phyloP scores from a whole-genome alignment of 2,113 vertebrate genomes.

The Rhipidura dahli region DNA sequence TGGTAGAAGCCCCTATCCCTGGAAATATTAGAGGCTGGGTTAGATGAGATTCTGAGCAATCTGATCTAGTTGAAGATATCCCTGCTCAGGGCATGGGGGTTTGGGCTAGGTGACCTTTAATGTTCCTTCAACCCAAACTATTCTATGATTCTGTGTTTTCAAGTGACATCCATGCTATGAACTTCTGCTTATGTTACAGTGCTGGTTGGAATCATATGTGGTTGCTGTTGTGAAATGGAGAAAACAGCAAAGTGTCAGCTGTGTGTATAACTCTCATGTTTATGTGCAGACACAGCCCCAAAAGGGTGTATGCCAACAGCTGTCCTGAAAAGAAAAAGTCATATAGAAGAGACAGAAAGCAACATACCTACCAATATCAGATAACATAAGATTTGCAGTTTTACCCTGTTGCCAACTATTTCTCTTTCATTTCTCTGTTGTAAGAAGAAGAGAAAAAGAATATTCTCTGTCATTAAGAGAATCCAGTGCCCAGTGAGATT shows the following conservation, averaged over 20 bases:
- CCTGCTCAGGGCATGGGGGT: not conserved
- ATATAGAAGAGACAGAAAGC: not conserved
- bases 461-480: not conserved
- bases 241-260: not conserved
- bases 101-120: not conserved
- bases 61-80: not conserved
- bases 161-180: not conserved
- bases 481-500: not conserved
- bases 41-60: not conserved
- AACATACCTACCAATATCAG: not conserved
- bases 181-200: not conserved
- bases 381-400: not conserved
- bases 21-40: accelerated
- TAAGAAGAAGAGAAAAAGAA: not conserved
- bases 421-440: not conserved
- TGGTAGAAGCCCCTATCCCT: no score
- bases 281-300: not conserved
- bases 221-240: not conserved
- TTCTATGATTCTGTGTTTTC: not conserved
- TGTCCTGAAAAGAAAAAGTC: not conserved
- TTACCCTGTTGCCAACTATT: not conserved
- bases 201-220: not conserved
- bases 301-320: not conserved
- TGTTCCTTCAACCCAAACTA: not conserved
- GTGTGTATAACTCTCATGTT: not conserved